phyloP scores from a whole-genome alignment of 2,113 vertebrate species.

The Psilopsiagon aymara region DNA sequence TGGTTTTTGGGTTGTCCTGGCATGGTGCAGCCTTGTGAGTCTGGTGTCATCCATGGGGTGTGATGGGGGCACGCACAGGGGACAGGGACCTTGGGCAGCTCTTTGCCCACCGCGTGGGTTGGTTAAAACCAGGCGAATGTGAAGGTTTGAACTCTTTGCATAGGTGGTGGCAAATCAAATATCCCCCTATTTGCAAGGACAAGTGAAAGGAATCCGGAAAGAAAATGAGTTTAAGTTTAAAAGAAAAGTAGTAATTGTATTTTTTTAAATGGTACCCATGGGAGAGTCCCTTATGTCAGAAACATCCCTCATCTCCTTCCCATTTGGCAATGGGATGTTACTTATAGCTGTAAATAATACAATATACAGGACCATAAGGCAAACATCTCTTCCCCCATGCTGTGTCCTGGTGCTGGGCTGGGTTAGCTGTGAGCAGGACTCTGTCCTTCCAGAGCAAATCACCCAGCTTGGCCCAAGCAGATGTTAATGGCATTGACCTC shows the following conservation, averaged over 20 bases:
- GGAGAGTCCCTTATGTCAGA: background rate
- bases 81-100: background rate
- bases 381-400: background rate
- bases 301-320: background rate
- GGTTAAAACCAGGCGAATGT: background rate
- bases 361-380: background rate
- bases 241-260: background rate
- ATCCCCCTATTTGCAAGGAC: background rate
- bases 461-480: background rate
- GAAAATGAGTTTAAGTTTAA: background rate
- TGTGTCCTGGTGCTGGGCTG: background rate
- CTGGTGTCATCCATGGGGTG: rapidly evolving
- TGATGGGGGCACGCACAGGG: rapidly evolving
- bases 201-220: conserved; percentile 28
- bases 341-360: background rate
- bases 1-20: background rate
- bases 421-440: background rate
- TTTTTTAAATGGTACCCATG: conserved; percentile 28
- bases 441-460: background rate
- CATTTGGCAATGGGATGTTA: background rate
- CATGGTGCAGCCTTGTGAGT: background rate
- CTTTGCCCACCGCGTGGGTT: background rate
- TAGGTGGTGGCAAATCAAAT: background rate
- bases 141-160: conserved; percentile 2
- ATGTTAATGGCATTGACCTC: background rate